These are phyloP conservation scores for Paracyclopina nana DNA, from an alignment of 1,140 invertebrate species.

Conservation along the genomic window DNA sequence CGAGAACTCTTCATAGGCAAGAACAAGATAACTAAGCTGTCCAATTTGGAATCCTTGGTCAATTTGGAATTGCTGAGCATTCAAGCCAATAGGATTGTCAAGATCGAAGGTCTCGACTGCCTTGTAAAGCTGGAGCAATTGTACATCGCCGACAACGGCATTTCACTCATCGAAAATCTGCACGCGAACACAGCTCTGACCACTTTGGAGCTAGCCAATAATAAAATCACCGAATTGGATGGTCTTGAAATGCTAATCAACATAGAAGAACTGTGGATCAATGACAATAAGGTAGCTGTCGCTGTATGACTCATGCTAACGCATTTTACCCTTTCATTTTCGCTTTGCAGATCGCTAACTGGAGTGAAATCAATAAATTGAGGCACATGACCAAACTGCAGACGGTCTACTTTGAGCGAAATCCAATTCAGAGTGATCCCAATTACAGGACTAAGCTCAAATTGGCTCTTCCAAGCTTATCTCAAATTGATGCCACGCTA, in stretches of 20 bases:
- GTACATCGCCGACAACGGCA: conserved; percentile 85
- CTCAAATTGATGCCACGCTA: conserved; percentile 85
- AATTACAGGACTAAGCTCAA: conserved; percentile 82
- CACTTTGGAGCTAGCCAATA: conserved; percentile 74
- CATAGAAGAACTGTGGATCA: conserved; percentile 87
- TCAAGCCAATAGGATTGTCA: conserved; percentile 59
- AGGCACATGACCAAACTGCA: conserved; percentile 47
- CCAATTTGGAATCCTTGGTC: conserved; percentile 56
- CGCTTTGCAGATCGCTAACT: conserved; percentile 41
- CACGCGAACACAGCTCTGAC: conserved; percentile 45
- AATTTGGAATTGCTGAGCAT: conserved; percentile 57
- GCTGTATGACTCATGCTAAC: neutral
- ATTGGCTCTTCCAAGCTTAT: conserved; percentile 57
- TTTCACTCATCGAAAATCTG: conserved; percentile 40
- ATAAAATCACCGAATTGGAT: conserved; percentile 58
- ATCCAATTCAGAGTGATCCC: conserved; percentile 62
- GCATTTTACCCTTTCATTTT: neutral
- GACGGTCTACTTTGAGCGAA: conserved; percentile 83
- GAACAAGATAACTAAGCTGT: conserved; percentile 80
- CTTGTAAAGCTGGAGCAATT: conserved; percentile 58
- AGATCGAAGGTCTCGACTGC: conserved; percentile 63
- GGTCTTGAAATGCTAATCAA: conserved; percentile 51
- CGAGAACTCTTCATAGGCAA: conserved; percentile 71
- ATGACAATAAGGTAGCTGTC: conserved; percentile 48
- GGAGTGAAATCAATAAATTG: conserved; percentile 60